Conservation (phyloP, 1,140 invertebrate species). For the Ostrea denselamellosa region DNA sequence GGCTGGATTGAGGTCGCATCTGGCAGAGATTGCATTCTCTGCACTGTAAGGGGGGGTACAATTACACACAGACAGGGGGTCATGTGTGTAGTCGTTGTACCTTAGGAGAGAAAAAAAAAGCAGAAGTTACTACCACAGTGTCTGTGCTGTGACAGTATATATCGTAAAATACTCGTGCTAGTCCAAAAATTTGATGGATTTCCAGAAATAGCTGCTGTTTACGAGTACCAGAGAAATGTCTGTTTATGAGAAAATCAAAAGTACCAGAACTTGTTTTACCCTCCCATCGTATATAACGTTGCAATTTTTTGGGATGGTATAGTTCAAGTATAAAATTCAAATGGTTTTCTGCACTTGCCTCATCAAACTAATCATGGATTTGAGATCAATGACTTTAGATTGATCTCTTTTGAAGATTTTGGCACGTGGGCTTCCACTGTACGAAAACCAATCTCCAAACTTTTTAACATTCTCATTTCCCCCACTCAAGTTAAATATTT, state of each 20-base stretch:
- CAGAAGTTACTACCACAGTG: background rate
- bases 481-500: slow-evolving; percentile 84
- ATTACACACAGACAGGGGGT: slow-evolving; percentile 80
- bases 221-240: no score
- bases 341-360: slow-evolving; percentile 55
- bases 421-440: slow-evolving; percentile 75
- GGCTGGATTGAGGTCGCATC: slow-evolving; percentile 85
- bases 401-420: slow-evolving; percentile 77
- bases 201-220: no score
- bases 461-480: slow-evolving; percentile 81
- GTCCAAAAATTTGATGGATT: no score
- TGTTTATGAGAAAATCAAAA: no score
- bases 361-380: slow-evolving; percentile 77
- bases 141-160: no score
- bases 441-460: slow-evolving; percentile 86
- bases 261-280: no score
- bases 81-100: slow-evolving; percentile 50
- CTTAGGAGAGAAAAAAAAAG: slow-evolving; percentile 3
- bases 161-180: no score
- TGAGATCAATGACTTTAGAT: slow-evolving; percentile 70
- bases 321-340: background rate
- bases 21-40: slow-evolving; percentile 86
- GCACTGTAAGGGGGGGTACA: slow-evolving; percentile 87
- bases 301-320: no score
- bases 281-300: no score